phyloP scores from a whole-genome alignment of 2,888 invertebrate genomes.

The Nymphalis polychloros region DNA sequence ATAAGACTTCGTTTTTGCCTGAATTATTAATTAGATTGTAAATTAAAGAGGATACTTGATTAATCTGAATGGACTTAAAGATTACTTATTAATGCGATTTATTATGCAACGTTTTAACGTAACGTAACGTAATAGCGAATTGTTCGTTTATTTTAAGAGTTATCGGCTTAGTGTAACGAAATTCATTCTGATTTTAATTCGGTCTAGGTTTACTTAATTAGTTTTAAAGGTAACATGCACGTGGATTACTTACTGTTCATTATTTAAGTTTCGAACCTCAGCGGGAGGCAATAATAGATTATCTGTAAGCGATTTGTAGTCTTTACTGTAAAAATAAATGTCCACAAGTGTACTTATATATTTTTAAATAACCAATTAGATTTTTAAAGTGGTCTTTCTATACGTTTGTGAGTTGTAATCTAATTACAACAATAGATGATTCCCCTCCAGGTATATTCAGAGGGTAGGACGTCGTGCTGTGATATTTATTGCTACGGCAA shows the following conservation, averaged over 20 bases:
- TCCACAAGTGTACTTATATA: too few relatives aligned
- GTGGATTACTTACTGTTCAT: too few relatives aligned
- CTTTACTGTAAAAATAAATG: too few relatives aligned
- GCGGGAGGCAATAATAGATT: too few relatives aligned
- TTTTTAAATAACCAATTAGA: constrained; percentile 38
- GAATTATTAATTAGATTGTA: constrained; percentile 59
- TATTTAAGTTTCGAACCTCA: too few relatives aligned
- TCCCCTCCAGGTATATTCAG: constrained; percentile 51
- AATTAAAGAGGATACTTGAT: constrained; percentile 40
- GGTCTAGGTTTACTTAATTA: too few relatives aligned
- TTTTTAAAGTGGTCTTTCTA: neutral
- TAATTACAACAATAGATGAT: constrained; percentile 74
- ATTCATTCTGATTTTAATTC: too few relatives aligned
- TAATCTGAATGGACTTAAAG: constrained; percentile 32
- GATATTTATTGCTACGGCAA: constrained; percentile 27
- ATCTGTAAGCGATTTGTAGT: too few relatives aligned
- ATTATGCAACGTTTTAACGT: neutral
- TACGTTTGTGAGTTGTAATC: constrained; percentile 56
- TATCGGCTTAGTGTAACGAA: too few relatives aligned
- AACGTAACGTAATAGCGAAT: neutral
- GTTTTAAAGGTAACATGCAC: too few relatives aligned
- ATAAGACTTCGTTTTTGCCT: constrained; percentile 64
- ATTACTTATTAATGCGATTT: constrained; percentile 40
- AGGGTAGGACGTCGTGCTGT: constrained; percentile 30
- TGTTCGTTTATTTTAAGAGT: too few relatives aligned